phyloP scores from a whole-genome alignment of 2,797 vertebrate genomes.

The Serranus cabrilla region DNA sequence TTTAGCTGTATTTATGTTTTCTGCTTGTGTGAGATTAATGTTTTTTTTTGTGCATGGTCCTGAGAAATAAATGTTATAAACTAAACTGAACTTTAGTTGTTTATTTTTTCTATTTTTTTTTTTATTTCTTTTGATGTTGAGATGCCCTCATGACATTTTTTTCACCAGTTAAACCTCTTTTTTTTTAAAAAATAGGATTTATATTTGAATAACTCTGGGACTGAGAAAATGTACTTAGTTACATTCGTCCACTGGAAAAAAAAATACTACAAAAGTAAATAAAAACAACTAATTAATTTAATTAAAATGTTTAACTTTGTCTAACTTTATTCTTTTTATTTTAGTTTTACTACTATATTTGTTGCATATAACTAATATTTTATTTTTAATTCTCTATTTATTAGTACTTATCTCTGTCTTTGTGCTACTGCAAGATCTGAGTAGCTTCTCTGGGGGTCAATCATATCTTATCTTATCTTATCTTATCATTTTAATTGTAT shows the following conservation, averaged over 20 bases:
- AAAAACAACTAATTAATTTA: neutral
- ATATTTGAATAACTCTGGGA: neutral
- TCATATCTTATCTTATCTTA: neutral
- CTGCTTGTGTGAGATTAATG: neutral
- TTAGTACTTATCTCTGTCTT: neutral
- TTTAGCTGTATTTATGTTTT: neutral
- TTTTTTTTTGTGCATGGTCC: neutral
- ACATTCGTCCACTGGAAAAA: too few species aligned
- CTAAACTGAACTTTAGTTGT: neutral
- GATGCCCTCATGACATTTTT: neutral
- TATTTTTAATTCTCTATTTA: neutral
- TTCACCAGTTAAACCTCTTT: neutral
- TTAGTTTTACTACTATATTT: too few species aligned
- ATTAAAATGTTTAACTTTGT: neutral
- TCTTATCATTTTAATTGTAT: neutral
- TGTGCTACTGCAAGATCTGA: too few species aligned
- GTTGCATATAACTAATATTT: too few species aligned
- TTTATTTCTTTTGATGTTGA: too few species aligned
- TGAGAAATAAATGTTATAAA: constrained; percentile 1
- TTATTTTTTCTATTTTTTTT: neutral
- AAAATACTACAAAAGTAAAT: neutral
- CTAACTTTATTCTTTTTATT: too few species aligned
- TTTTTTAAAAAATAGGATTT: neutral
- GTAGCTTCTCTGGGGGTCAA: too few species aligned
- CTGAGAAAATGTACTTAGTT: neutral